Conservation (phyloP, 2,113 vertebrate genomes). For the Lophura nycthemera region DNA sequence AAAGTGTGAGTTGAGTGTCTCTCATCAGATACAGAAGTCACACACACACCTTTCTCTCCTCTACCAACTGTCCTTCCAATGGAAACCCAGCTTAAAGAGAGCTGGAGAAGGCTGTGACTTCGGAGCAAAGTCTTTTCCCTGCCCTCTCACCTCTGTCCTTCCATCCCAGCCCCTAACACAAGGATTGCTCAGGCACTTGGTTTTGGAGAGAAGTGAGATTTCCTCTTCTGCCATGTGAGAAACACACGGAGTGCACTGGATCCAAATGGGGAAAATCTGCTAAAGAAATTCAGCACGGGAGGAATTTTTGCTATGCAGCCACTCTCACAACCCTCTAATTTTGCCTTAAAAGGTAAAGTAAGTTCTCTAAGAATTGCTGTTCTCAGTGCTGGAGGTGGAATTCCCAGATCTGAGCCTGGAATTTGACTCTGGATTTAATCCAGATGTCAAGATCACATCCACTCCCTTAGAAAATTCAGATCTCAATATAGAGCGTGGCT, state of each 20-base stretch:
- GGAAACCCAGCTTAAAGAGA: background rate
- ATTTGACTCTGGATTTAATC: constrained; percentile 47
- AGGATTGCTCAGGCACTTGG: background rate
- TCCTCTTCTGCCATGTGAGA: background rate
- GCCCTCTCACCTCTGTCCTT: background rate
- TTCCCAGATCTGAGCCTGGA: constrained; percentile 51
- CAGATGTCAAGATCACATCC: constrained; percentile 54
- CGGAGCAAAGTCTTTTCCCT: background rate
- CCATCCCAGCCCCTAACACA: background rate
- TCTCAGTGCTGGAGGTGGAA: constrained; percentile 19
- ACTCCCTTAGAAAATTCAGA: constrained; percentile 30
- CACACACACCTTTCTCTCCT: background rate
- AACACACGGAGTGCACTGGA: background rate
- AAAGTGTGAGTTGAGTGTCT: background rate
- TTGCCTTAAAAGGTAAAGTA: constrained; percentile 65
- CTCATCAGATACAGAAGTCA: background rate
- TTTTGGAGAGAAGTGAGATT: background rate
- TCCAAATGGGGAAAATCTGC: background rate
- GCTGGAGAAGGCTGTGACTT: background rate
- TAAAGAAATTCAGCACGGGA: constrained; percentile 9
- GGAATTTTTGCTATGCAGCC: constrained; percentile 32
- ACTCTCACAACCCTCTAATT: background rate
- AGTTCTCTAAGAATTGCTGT: background rate
- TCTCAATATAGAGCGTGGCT: constrained; percentile 30
- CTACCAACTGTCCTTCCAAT: background rate